These are phyloP conservation scores for Geococcyx californianus DNA, from an alignment of 2,113 vertebrate genomes.

Conservation along the genomic window DNA sequence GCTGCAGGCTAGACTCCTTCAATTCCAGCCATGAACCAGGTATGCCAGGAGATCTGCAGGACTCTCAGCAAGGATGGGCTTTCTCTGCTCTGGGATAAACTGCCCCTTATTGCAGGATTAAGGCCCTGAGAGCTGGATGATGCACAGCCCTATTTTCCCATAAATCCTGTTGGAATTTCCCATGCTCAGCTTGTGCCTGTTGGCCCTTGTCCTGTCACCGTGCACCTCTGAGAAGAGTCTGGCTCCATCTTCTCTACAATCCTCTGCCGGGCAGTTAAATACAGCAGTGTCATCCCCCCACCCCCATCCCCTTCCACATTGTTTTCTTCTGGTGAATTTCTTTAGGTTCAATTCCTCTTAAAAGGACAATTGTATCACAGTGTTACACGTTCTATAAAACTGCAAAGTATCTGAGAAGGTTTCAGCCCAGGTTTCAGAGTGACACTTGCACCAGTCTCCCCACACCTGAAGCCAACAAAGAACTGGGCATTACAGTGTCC, in stretches of 20 bases:
- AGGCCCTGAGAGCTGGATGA: not conserved
- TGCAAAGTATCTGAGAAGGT: not conserved
- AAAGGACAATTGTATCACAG: not conserved
- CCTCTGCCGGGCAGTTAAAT: not conserved
- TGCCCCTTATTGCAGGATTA: not conserved
- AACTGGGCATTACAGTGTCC: not conserved
- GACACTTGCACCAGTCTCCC: not conserved
- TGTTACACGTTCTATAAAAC: not conserved
- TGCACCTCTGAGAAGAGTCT: not conserved
- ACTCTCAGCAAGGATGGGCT: not conserved
- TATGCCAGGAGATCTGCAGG: not conserved
- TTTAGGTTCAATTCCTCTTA: not conserved
- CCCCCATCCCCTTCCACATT: not conserved
- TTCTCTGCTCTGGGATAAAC: not conserved
- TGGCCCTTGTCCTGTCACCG: not conserved
- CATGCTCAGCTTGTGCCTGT: not conserved
- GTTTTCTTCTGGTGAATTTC: not conserved
- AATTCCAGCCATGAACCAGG: fast-evolving
- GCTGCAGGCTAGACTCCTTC: not conserved
- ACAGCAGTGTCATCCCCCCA: not conserved
- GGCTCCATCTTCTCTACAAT: not conserved
- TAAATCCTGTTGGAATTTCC: not conserved
- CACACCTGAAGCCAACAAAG: not conserved
- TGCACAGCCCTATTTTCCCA: not conserved
- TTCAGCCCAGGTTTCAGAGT: not conserved